Evolutionary conservation across 2,113 vertebrate genomes (phyloP), one percentile per base, ranked within the genome.

Genomic region (Micronycteris hirsuta): DNA sequence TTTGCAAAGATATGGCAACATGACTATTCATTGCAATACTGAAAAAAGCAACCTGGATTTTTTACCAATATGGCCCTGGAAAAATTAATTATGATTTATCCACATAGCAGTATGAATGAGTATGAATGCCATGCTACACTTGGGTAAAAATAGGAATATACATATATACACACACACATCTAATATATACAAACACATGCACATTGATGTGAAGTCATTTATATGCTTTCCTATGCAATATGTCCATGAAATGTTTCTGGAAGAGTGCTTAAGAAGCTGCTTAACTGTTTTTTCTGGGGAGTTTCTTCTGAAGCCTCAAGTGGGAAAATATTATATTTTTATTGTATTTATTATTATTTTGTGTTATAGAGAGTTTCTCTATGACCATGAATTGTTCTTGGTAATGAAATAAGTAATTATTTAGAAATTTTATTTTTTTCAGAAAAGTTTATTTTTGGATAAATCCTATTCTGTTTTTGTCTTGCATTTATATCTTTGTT

Each of bases 81-180:
- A 74, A 86, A 94, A 86, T 41, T 80, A 83, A 36, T 87, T 54
- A 58, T 71, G n/a, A 83, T 54, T 77, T 91, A 76, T 70, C 19
- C 20, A 90, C 31, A 20, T 58, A 71, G 36, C 22, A 85, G 71
- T 68, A 80, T 80, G 85, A 71, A 36, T 43, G 4, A 43, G 1
- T 36, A 31, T 58, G 16, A 38, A 36, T 67, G 24, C 15, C 83
- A 33, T n/a, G 11, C 7, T 93, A 54, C 52, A 89, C 41, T 70
- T 74, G n/a, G 7, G 20, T 91, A 92, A 74, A 92, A 73, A 52
- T 49, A 70, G 22, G 77, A 89, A 26, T 49, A 43, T 15, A 67
- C 0, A 19, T 11, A n/a, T 0, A 9, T 4, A 6, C 0, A 70
- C 0, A 56, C 5, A 52, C 1, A 36, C 19, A 6, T 20, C 31